Evolutionary conservation across 1,140 invertebrate genomes (phyloP), one percentile per base, ranked within the genome.

Genomic region (Penaeus indicus): DNA sequence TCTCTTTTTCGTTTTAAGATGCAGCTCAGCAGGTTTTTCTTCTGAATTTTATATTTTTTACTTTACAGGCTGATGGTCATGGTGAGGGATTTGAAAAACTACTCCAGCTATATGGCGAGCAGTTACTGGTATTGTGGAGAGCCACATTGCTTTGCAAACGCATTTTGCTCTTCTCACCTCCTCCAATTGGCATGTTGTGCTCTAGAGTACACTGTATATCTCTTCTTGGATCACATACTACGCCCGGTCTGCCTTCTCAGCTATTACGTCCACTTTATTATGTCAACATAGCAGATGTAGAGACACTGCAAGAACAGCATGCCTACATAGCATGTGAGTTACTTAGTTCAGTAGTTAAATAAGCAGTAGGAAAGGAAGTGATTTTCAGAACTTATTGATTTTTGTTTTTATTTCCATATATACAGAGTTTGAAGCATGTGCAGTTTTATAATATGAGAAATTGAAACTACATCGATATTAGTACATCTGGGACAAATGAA

Each of bases 251-350:
- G 38, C 84, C 84, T 16, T 42, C 84, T 7, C 47, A 72, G 16
- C 84, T 85, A 16, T 72, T 85, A 13, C 67, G 84, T 25, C 84
- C 84, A 5, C 84, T 85, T 1, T 85, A 61, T 32, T 85, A 85
- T 38, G 61, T 85, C 69, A 85, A 72, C 38, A 22, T 85, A 25
- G 69, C 84, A 5, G 84, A 85, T 27, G 25, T 85, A n/a, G 84
- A 85, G 42, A 47, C 77, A 16, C 54, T 85, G 69, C 69, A 72
- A 19, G 84, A 85, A 27, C 84, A 85, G 27, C 84, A 85, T 25
- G 27, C 84, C 22, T 85, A 85, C 77, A 72, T 85, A 18, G 84
- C 84, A 32, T 85, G 84, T 85, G 25, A 85, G 84, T 64, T 54
- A 54, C 16, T 54, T 13, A 54, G 16, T 11, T 54, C 16, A 54